These are phyloP conservation scores for Falco biarmicus DNA, from an alignment of 2,797 vertebrate genomes.

Conservation along the genomic window DNA sequence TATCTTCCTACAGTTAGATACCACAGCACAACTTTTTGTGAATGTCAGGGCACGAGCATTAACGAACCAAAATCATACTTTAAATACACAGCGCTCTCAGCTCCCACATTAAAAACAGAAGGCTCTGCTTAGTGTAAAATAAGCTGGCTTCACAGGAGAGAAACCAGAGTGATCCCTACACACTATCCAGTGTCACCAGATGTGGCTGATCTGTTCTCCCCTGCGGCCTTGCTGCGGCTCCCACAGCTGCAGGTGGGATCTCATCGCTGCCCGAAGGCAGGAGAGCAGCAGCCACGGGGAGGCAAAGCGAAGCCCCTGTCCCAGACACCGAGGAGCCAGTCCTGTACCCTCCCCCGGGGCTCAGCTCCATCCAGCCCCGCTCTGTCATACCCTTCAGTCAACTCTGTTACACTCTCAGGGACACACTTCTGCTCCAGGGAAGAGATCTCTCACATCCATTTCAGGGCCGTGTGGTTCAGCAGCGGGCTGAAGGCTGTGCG, in stretches of 20 bases:
- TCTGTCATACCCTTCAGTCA: not conserved
- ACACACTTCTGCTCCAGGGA: not conserved
- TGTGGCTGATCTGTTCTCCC: not conserved
- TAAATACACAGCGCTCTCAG: not conserved
- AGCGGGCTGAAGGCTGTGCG: rapidly evolving
- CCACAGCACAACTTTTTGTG: not conserved
- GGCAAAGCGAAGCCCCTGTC: not conserved
- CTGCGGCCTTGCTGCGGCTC: not conserved
- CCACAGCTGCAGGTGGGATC: not conserved
- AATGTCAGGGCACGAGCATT: not conserved
- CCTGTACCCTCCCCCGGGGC: not conserved
- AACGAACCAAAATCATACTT: not conserved
- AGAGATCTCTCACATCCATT: not conserved
- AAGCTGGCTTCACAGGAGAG: not conserved
- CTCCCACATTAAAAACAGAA: not conserved
- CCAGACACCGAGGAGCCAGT: not conserved
- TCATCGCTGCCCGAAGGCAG: rapidly evolving
- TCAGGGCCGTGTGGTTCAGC: rapidly evolving
- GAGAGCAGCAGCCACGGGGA: not conserved
- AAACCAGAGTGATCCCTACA: not conserved
- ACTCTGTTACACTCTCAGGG: not conserved
- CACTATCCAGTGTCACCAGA: not conserved
- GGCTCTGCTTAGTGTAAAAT: not conserved
- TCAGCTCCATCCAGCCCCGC: not conserved
- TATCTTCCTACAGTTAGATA: not conserved